A percentile compares a stretch with the other conserved stretches of the same genome.
These are phyloP conservation scores for Bimastos eiseni DNA, from an alignment of 2,888 invertebrate species.

Conservation along the genomic window DNA sequence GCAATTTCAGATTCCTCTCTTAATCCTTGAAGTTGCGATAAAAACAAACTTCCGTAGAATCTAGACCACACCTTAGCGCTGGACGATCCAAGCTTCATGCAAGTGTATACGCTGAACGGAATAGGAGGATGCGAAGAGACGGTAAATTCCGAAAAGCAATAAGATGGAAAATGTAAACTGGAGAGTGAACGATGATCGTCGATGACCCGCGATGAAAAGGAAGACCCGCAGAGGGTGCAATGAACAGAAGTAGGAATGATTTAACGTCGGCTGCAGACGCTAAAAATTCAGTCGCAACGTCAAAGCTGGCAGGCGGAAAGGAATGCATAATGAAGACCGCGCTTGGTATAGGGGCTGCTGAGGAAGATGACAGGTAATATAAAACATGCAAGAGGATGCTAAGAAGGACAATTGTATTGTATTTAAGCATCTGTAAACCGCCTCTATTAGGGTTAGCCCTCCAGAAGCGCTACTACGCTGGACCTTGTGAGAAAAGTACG, in stretches of 20 bases:
- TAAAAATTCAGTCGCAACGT: neutral
- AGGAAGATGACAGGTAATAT: neutral
- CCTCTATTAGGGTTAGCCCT: too few relatives aligned
- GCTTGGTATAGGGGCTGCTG: neutral
- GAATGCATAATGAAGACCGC: neutral
- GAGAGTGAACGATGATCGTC: neutral
- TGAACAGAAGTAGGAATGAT: neutral
- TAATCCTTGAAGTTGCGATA: too few relatives aligned
- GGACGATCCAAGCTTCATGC: neutral
- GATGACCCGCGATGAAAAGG: neutral
- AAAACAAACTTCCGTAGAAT: too few relatives aligned
- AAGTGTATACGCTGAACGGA: too few relatives aligned
- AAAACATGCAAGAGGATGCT: too few relatives aligned
- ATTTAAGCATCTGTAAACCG: too few relatives aligned
- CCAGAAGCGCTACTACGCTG: too few relatives aligned
- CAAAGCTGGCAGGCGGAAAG: neutral
- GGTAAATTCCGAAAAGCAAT: neutral
- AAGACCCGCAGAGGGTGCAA: neutral
- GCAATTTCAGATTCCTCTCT: too few relatives aligned
- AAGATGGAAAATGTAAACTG: constrained; percentile 2
- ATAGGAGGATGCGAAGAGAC: neutral
- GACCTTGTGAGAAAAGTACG: too few relatives aligned
- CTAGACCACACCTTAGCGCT: neutral
- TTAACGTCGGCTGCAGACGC: neutral
- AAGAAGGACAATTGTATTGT: too few relatives aligned